Evolutionary conservation across 2,113 vertebrate genomes (phyloP).

Genomic region (Mirounga angustirostris): DNA sequence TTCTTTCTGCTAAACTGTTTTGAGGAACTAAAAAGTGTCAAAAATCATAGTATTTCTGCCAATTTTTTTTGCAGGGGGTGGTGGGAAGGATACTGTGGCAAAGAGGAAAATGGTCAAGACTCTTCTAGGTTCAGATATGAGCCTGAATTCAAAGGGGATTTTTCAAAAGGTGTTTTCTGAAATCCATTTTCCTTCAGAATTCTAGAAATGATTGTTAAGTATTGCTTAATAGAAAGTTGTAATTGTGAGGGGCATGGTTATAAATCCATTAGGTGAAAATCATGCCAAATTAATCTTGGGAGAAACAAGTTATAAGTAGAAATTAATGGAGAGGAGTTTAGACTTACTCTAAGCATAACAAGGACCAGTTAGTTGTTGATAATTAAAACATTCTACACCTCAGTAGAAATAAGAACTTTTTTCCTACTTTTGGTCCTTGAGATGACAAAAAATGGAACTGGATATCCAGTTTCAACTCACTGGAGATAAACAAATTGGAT

Average conservation of each 20-base stretch:
- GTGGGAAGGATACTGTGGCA: not conserved
- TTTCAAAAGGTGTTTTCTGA: constrained; percentile 31
- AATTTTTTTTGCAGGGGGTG: not conserved
- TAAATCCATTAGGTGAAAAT: not conserved
- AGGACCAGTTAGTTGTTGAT: not conserved
- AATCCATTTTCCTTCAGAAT: not conserved
- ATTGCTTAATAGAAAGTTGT: not conserved
- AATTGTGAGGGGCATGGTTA: not conserved
- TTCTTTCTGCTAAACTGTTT: not conserved
- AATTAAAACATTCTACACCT: not conserved
- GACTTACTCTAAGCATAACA: not conserved
- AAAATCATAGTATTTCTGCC: not conserved
- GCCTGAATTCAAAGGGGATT: not conserved
- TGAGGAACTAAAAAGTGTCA: not conserved
- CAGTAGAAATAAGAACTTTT: not conserved
- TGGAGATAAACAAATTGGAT: not conserved
- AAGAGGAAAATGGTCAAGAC: not conserved
- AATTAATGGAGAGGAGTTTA: not conserved
- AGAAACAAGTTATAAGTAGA: not conserved
- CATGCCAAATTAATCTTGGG: not conserved
- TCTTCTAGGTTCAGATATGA: not conserved
- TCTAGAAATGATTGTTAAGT: not conserved
- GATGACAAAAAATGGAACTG: not conserved
- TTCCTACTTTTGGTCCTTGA: not conserved
- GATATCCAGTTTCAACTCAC: not conserved